Base-by-base conservation (phyloP, 1,140 invertebrate species). In the Musca domestica region DNA sequence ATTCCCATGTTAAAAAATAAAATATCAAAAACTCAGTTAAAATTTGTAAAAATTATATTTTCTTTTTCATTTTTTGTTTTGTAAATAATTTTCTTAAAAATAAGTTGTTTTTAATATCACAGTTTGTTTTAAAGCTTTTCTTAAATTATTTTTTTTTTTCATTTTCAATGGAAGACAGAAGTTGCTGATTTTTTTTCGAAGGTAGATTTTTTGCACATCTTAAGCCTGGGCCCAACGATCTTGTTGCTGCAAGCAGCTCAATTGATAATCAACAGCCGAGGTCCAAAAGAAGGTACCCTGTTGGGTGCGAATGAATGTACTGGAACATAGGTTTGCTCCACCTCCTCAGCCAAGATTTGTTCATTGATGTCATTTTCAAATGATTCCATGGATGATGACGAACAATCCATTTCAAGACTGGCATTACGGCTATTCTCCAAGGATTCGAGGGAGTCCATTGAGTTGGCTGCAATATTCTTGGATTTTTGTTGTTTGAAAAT, bases 251-350 rank as follows among this genome's bases (percentile, higher is more conserved):
- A 73, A 82, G 74, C 77, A 75, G 67, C 69, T 76, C 20, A 77
- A 72, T 46, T 77, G 82, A 71, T 78, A n/a, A n/a, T n/a, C n/a
- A n/a, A n/a, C n/a, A n/a, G n/a, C n/a, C 76, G 87, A 85, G 15
- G 85, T 85, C 85, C 84, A 85, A 79, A 85, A 85, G 78, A 85
- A 85, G 52, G 84, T 85, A 23, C 84, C 84, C 19, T 84, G 83
- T 63, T 84, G 83, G 14, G 84, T 85, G 74, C 82, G 81, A 61
- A 84, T 83, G 71, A 85, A 74, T 85, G 83, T n/a, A 85, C 84
- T 20, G 84, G 84, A 19, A 81, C 77, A 64, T 73, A 76, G 63
- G 74, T 75, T 25, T 20, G 10, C 10, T 12, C 14, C 2, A 3
- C 15, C 10, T 41, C 34, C 12, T 5, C 34, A 47, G 74, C 75